Base-by-base conservation (phyloP, 1,140 invertebrate species). In the Neodiprion pinetum region DNA sequence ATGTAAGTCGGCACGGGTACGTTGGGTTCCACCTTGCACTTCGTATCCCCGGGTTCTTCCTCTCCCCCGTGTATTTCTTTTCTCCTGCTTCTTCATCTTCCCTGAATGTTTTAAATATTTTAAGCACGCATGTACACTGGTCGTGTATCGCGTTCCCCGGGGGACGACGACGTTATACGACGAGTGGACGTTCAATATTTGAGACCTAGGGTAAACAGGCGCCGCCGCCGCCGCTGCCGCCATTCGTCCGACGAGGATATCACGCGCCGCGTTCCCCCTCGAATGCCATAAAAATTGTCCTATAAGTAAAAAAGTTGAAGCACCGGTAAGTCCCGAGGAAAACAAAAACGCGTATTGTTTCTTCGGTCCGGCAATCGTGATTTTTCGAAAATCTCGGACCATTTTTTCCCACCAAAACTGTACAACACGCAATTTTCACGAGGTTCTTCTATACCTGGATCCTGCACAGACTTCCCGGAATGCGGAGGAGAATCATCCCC, bases 171-270 rank as follows among this genome's bases (percentile, higher is more conserved):
- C 28, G 28, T 2, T 40, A 40, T 40, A 75, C 76, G 77, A 77
- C 72, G 72, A 80, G 78, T 79, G 80, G 81, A 84, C 76, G 73
- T 76, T 76, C 68, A 84, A 84, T 81, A 81, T 84, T 83, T 82
- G 78, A 80, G 76, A 66, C 77, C 72, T 74, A 75, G 73, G 73
- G 76, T 71, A 79, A 79, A 79, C 75, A 76, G 53, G 40, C 67
- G 40, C 40, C 21, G 40, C 23, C 28, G 67, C 40, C 67, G 67
- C 11, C 11, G 23, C 40, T 21, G 67, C 23, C 21, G 67, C 11
- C 21, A 69, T 14, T 61, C n/a, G n/a, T 1, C 53, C 53, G 28
- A 40, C 28, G 28, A 40, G 28, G 28, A 40, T 40, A 40, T 40
- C 28, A 40, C 28, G 28, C 1, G 28, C 28, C 28, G 5, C 28